Evolutionary conservation across 37 sponge, comb jelly and placozoan genomes (phyloP), one percentile per base, ranked within the genome.

Genomic region (Cladorhizidae sp.): DNA sequence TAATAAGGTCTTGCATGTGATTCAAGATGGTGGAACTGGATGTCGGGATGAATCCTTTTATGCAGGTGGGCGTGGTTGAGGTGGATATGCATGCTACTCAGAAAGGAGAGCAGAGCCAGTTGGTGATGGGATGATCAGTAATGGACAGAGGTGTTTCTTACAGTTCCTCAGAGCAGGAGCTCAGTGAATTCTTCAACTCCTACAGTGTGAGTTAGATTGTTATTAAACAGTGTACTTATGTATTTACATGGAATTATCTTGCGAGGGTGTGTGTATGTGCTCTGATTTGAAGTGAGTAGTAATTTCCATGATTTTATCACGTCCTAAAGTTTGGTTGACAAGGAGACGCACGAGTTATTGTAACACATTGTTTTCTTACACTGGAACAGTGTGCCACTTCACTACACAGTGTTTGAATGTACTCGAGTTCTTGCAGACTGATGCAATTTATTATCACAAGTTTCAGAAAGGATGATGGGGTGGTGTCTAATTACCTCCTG

Each of bases 121-220:
- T 1, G 73, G 71, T 31, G 45, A 70, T 71, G n/a, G 75, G 57
- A 23, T 63, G 69, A 28, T 36, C 65, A 11, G 79, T 92, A 20
- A 76, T 76, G 59, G 81, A 55, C 58, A 26, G 87, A 40, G 89
- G 86, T 3, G 72, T 86, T 20, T 91, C 88, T 14, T 94, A 57
- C 79, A 83, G 76, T 74, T 86, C 86, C 54, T 70, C 72, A 55
- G 82, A 86, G 50, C 49, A 79, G 11, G 83, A 86, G 43, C 50
- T 87, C 33, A 76, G 50, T 20, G 72, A 87, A 51, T 93, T 88
- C 79, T 88, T 93, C 67, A 20, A n/a, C n/a, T 89, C 86, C 20
- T 93, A 73, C 54, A 67, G 71, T 42, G 81, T 92, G 64, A 76
- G 88, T 80, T 42, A 37, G 28, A 54, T 20, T 54, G 55, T 54